A percentile compares a stretch with the other conserved stretches of the same genome.
Conservation (phyloP, 2,113 vertebrate genomes). For the Plecotus auritus region DNA sequence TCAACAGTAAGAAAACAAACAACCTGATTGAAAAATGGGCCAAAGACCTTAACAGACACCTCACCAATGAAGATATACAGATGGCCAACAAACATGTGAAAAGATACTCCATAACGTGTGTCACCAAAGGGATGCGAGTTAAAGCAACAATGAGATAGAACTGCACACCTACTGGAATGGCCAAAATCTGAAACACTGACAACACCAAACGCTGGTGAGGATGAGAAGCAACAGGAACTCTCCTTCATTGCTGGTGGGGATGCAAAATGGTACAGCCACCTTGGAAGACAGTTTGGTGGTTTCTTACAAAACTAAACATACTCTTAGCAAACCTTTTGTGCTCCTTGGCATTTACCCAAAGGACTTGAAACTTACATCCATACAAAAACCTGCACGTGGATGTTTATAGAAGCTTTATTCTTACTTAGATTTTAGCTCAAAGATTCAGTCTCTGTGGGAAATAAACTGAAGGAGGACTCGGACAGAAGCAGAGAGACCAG, state of each 20-base stretch:
- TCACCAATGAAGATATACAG: background rate
- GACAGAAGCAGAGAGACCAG: background rate
- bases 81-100: background rate
- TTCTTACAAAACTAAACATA: background rate
- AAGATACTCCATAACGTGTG: background rate
- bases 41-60: background rate
- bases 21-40: background rate
- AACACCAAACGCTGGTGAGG: background rate
- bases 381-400: background rate
- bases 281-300: background rate
- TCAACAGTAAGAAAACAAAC: background rate
- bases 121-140: background rate
- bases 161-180: background rate
- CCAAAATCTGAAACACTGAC: background rate
- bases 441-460: background rate
- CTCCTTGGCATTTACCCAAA: background rate
- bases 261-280: fast-evolving
- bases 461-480: background rate
- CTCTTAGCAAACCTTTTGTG: background rate
- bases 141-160: background rate
- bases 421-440: background rate
- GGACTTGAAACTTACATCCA: background rate
- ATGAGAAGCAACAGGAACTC: background rate
- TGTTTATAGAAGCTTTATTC: background rate
- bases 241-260: background rate